A percentile compares a stretch with the other conserved stretches of the same genome.
Conservation (phyloP, 2,797 vertebrate species). For the Sebastes taczanowskii region DNA sequence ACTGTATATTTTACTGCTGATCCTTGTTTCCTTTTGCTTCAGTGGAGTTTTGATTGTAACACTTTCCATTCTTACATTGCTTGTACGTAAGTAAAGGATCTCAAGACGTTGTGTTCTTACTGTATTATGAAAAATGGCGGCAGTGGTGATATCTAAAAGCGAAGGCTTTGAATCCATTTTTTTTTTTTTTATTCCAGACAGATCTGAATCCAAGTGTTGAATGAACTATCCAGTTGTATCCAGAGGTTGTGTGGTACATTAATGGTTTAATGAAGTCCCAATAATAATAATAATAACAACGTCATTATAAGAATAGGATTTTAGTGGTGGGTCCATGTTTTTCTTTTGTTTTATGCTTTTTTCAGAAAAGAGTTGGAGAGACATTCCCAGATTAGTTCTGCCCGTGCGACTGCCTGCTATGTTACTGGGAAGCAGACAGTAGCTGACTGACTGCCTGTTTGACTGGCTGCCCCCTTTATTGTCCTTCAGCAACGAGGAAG, state of each 20-base stretch:
- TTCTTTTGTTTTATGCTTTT: conserved; percentile 49
- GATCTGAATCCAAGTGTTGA: background rate
- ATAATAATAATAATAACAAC: background rate
- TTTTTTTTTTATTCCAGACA: background rate
- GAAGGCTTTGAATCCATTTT: background rate
- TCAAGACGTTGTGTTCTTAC: background rate
- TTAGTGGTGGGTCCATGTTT: background rate
- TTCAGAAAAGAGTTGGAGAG: conserved; percentile 65
- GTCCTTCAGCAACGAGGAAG: conserved; percentile 80
- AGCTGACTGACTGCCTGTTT: conserved; percentile 67
- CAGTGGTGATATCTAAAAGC: background rate
- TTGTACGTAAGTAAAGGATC: background rate
- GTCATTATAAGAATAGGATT: conserved; percentile 5
- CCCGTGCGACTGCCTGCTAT: conserved; percentile 84
- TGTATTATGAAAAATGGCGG: background rate
- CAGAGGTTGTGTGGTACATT: background rate
- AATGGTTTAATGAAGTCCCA: conserved; percentile 3
- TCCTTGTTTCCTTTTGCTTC: background rate
- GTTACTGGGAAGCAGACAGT: conserved; percentile 85
- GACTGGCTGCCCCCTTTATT: conserved; percentile 82
- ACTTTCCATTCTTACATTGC: background rate
- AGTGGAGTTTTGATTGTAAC: background rate
- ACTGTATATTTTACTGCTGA: background rate
- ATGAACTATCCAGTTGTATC: background rate
- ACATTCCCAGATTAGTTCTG: conserved; percentile 90